Conservation (phyloP, 2,797 vertebrate species). For the Phalloptychus januarius region DNA sequence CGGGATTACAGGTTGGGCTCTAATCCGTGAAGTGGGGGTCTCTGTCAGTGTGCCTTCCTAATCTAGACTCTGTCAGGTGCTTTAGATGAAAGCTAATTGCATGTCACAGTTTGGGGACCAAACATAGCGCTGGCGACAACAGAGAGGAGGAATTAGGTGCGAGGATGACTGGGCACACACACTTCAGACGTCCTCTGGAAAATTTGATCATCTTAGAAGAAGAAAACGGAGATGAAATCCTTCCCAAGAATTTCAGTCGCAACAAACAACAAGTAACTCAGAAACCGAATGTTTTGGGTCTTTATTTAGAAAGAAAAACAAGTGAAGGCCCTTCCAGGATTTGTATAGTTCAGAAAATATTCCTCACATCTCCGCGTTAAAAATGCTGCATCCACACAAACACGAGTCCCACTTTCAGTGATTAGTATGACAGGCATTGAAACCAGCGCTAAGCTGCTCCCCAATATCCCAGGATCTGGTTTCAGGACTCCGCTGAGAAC, state of each 20-base stretch:
- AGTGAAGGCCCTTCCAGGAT: constrained; percentile 18
- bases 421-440: constrained; percentile 57
- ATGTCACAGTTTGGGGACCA: constrained; percentile 69
- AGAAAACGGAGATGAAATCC: constrained; percentile 33
- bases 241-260: constrained; percentile 18
- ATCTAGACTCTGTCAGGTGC: constrained; percentile 76
- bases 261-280: constrained; percentile 34
- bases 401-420: constrained; percentile 15
- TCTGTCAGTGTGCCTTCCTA: constrained; percentile 69
- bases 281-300: constrained; percentile 14
- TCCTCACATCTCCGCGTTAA: constrained; percentile 5
- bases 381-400: constrained; percentile 4
- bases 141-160: constrained; percentile 39
- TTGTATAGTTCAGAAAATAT: constrained; percentile 24
- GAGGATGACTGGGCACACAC: constrained; percentile 32
- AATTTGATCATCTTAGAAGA: constrained; percentile 43
- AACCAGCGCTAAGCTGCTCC: constrained; percentile 51
- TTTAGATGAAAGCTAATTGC: constrained; percentile 79
- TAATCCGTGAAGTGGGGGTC: constrained; percentile 77
- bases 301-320: not conserved
- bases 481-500: constrained; percentile 60
- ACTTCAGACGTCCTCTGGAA: constrained; percentile 32
- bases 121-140: constrained; percentile 56
- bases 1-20: constrained; percentile 78
- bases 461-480: constrained; percentile 65